A percentile compares a stretch with the other conserved stretches of the same genome.
Evolutionary conservation across 1,140 invertebrate genomes (phyloP).

Genomic region (Manduca sexta): DNA sequence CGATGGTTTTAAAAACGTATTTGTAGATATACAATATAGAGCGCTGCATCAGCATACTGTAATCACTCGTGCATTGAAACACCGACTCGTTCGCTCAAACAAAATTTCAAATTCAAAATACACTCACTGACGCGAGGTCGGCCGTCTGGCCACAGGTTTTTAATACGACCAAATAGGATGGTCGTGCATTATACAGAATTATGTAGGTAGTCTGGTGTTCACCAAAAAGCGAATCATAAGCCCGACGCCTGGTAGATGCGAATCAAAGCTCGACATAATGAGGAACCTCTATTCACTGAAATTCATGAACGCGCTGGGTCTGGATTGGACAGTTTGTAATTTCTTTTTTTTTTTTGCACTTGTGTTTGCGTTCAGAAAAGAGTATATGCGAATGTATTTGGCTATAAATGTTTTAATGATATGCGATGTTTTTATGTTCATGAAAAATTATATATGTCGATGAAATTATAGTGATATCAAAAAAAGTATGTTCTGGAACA

Average conservation of each 20-base stretch:
- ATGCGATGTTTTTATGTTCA: too few relatives aligned
- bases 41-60: slow-evolving; percentile 11
- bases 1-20: not conserved
- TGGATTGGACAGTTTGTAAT: slow-evolving; percentile 23
- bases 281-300: slow-evolving; percentile 49
- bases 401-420: too few relatives aligned
- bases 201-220: slow-evolving; percentile 40
- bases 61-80: slow-evolving; percentile 52
- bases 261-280: slow-evolving; percentile 64
- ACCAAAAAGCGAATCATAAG: slow-evolving; percentile 66
- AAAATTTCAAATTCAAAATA: slow-evolving; percentile 65
- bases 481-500: too few relatives aligned
- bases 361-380: too few relatives aligned
- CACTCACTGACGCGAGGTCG: slow-evolving; percentile 39
- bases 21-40: slow-evolving; percentile 7
- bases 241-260: slow-evolving; percentile 50
- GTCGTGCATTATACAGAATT: slow-evolving; percentile 17
- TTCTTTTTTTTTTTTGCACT: not conserved
- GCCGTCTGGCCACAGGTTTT: slow-evolving; percentile 64
- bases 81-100: slow-evolving; percentile 37
- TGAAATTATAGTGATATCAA: too few relatives aligned
- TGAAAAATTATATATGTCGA: too few relatives aligned
- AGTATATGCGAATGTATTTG: too few relatives aligned
- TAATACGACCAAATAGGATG: slow-evolving; percentile 67
- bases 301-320: slow-evolving; percentile 12